phyloP scores from a whole-genome alignment of 2,113 vertebrate genomes.

The Athene noctua region DNA sequence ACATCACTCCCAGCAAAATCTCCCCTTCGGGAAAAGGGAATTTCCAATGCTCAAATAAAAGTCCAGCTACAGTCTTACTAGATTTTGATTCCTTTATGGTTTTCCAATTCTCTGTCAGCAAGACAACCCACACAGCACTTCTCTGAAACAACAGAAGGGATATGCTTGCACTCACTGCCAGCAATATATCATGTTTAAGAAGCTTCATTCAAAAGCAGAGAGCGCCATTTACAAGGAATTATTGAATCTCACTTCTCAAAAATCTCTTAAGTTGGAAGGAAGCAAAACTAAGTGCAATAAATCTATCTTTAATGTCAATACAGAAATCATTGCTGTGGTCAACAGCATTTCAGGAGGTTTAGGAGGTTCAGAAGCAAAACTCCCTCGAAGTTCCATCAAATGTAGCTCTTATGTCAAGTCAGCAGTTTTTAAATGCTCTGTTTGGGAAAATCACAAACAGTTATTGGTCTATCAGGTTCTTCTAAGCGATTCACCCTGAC shows the following conservation, averaged over 20 bases:
- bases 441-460: slow-evolving; percentile 49
- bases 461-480: background rate
- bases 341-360: slow-evolving; percentile 26
- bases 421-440: slow-evolving; percentile 52
- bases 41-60: background rate
- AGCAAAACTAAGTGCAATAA: slow-evolving; percentile 10
- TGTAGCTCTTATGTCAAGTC: slow-evolving; percentile 12
- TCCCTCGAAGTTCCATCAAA: background rate
- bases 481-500: background rate
- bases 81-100: background rate
- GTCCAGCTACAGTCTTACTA: background rate
- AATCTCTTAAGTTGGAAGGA: background rate
- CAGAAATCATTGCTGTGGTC: background rate
- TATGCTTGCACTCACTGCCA: background rate
- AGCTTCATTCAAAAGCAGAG: background rate
- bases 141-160: background rate
- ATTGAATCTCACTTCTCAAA: background rate
- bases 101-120: background rate
- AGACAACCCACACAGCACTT: background rate
- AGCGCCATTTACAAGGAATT: background rate
- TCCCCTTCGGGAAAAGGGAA: background rate
- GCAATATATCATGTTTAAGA: background rate
- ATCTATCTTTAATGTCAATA: background rate
- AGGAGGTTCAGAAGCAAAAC: slow-evolving; percentile 17
- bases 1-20: background rate